A percentile compares a stretch with the other conserved stretches of the same genome.
Conservation (phyloP, 2,113 vertebrate species). For the Antidorcas marsupialis region DNA sequence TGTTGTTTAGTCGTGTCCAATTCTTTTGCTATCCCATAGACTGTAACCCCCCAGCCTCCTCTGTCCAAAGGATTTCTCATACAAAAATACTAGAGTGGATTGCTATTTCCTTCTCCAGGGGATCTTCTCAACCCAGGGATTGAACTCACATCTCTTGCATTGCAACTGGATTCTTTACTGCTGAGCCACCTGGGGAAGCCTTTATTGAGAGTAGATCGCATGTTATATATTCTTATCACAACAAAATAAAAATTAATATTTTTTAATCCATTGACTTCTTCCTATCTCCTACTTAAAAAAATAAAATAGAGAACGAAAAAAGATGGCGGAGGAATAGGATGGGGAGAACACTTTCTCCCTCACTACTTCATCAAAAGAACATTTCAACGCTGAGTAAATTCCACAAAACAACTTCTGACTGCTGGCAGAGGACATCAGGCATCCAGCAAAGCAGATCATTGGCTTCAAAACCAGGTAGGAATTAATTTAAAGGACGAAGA, state of each 20-base stretch:
- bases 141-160: not conserved
- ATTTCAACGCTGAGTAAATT: too few species aligned
- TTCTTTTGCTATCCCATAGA: not conserved
- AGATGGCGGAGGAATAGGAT: too few species aligned
- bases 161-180: not conserved
- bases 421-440: too few species aligned
- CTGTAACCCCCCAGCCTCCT: not conserved
- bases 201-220: not conserved
- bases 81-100: not conserved
- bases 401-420: too few species aligned
- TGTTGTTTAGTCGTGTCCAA: not conserved
- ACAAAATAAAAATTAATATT: not conserved
- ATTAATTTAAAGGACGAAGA: too few species aligned
- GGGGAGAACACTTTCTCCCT: too few species aligned
- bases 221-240: not conserved
- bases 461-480: too few species aligned
- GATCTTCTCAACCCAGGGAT: not conserved
- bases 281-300: not conserved
- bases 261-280: not conserved
- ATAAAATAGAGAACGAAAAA: too few species aligned
- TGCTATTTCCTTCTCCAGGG: not conserved
- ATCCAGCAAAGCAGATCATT: too few species aligned
- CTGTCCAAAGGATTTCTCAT: not conserved
- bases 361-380: too few species aligned
- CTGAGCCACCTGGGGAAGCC: not conserved